Evolutionary conservation across 2,888 invertebrate genomes (phyloP).

Genomic region (Drosophila kokeensis): DNA sequence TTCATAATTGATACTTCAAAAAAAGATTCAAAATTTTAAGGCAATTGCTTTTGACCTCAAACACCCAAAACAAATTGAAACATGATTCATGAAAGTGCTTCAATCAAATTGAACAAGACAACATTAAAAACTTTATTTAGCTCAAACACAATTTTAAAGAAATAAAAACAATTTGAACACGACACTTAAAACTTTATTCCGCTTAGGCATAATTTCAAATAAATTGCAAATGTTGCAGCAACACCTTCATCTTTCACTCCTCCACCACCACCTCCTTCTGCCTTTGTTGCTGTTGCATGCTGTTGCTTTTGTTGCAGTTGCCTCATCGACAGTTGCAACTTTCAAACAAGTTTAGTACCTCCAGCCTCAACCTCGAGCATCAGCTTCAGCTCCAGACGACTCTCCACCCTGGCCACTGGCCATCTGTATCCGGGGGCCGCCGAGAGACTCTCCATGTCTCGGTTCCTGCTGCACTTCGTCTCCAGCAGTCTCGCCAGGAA

Average conservation of each 20-base stretch:
- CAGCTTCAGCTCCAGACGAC: conserved; percentile 11
- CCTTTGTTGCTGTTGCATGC: background rate
- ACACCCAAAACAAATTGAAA: background rate
- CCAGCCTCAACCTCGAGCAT: conserved; percentile 18
- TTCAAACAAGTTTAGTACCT: conserved; percentile 73
- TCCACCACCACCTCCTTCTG: too few relatives aligned
- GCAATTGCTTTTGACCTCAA: conserved; percentile 4
- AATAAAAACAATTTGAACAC: background rate
- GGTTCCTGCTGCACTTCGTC: conserved; percentile 19
- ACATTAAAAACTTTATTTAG: background rate
- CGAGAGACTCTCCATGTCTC: conserved; percentile 1
- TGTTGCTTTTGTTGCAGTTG: conserved; percentile 34
- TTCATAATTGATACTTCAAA: background rate
- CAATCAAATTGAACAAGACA: background rate
- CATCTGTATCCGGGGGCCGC: conserved; percentile 53
- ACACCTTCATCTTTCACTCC: conserved; percentile 1
- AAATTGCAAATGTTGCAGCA: conserved; percentile 20
- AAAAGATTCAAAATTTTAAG: background rate
- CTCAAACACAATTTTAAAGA: conserved; percentile 40
- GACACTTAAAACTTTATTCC: background rate
- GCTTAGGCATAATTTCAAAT: conserved; percentile 32
- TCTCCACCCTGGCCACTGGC: conserved; percentile 35
- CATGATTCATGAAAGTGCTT: background rate
- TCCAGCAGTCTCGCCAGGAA: conserved; percentile 51
- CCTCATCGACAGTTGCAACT: conserved; percentile 67